phyloP scores from a whole-genome alignment of 2,888 invertebrate genomes.

The Melieria crassipennis region DNA sequence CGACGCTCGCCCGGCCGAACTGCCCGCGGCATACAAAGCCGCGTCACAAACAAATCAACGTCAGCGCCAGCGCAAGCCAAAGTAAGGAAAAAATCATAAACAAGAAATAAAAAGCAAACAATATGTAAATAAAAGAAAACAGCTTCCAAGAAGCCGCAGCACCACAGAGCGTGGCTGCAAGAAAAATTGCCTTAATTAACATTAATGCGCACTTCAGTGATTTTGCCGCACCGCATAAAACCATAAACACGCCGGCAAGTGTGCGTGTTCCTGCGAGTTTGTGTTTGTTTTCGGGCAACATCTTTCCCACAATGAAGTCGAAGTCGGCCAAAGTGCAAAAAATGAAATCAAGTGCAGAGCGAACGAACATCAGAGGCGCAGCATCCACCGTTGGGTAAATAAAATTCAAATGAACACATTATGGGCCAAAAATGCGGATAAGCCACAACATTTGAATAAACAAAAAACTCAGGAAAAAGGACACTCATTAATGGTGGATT shows the following conservation, averaged over 20 bases:
- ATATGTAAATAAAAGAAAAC: slow-evolving; percentile 5
- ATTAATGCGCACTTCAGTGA: slow-evolving; percentile 61
- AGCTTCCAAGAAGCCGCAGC: slow-evolving; percentile 11
- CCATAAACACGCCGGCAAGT: slow-evolving; percentile 23
- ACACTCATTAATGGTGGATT: background rate
- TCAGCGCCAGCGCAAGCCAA: slow-evolving; percentile 3
- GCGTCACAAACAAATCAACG: slow-evolving; percentile 31
- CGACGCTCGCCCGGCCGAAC: slow-evolving; percentile 29
- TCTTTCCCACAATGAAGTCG: slow-evolving; percentile 29
- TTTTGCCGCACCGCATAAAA: slow-evolving; percentile 45
- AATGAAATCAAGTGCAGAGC: slow-evolving; percentile 11
- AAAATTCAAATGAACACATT: slow-evolving; percentile 21
- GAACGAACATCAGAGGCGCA: background rate
- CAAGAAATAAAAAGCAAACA: slow-evolving; percentile 32
- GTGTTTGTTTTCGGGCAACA: background rate
- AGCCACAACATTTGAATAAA: slow-evolving; percentile 34
- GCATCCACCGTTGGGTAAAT: background rate
- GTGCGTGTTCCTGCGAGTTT: background rate
- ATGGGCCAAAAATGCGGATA: slow-evolving; percentile 11
- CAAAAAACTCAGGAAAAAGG: slow-evolving; percentile 15
- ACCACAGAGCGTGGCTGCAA: slow-evolving; percentile 1
- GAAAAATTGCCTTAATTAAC: slow-evolving; percentile 53
- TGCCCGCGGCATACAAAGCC: slow-evolving; percentile 36
- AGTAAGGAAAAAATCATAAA: slow-evolving; percentile 26
- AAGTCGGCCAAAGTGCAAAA: slow-evolving; percentile 14